Percentiles rank a stretch among this genome's conserved stretches.
phyloP scores from a whole-genome alignment of 2,113 vertebrate species.

The Acanthochromis polyacanthus region DNA sequence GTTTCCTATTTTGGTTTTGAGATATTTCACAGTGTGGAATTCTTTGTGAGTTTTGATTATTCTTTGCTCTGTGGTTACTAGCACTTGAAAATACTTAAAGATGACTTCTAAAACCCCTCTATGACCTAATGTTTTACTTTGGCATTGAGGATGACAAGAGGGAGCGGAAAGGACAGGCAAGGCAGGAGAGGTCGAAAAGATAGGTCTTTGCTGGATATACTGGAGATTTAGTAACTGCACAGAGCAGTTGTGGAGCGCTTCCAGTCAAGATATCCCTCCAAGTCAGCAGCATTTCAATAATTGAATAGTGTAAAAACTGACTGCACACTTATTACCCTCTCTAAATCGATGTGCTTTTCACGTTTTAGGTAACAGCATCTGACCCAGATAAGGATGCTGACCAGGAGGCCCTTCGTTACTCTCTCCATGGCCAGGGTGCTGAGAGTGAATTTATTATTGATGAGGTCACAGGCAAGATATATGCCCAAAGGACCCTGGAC shows the following conservation, averaged over 20 bases:
- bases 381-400: slow-evolving; percentile 90
- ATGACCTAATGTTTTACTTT: slow-evolving; percentile 7
- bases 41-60: too few species aligned
- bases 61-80: too few species aligned
- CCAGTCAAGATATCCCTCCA: slow-evolving; percentile 35
- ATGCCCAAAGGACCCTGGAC: slow-evolving; percentile 87
- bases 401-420: slow-evolving; percentile 90
- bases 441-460: slow-evolving; percentile 90
- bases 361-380: slow-evolving; percentile 87
- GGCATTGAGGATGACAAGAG: slow-evolving; percentile 47
- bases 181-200: background rate
- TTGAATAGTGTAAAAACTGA: slow-evolving; percentile 45
- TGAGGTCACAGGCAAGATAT: slow-evolving; percentile 90
- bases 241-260: slow-evolving; percentile 31
- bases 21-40: too few species aligned
- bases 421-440: slow-evolving; percentile 91
- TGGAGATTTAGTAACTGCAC: slow-evolving; percentile 20
- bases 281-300: slow-evolving; percentile 63
- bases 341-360: slow-evolving; percentile 42
- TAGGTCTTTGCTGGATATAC: slow-evolving; percentile 31
- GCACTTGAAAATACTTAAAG: too few species aligned
- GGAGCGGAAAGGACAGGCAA: slow-evolving; percentile 15
- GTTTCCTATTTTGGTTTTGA: too few species aligned
- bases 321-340: slow-evolving; percentile 12
- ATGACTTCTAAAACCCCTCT: too few species aligned